Evolutionary conservation across 1,140 invertebrate species (phyloP).

Genomic region (Phenacoccus solenopsis): DNA sequence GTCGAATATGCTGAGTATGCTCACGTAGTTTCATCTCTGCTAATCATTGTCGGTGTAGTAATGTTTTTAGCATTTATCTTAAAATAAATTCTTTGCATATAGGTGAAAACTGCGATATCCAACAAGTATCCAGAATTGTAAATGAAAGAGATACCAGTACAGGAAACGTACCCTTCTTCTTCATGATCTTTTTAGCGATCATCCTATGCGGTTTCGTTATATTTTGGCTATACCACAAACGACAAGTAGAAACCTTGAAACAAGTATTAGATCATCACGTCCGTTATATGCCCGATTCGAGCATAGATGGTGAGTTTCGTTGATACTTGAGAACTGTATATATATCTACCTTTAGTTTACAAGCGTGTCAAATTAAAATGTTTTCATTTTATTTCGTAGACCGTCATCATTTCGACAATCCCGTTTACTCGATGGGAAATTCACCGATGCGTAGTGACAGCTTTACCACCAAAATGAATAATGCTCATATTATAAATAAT

Average conservation of each 20-base stretch:
- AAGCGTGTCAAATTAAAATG: too few species aligned
- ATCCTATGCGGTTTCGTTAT: slow-evolving; percentile 46
- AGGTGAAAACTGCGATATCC: slow-evolving; percentile 41
- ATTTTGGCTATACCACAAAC: slow-evolving; percentile 60
- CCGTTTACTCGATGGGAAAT: slow-evolving; percentile 63
- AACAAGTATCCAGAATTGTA: slow-evolving; percentile 32
- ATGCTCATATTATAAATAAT: slow-evolving; percentile 46
- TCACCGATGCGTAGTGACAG: slow-evolving; percentile 34
- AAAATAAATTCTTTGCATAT: too few species aligned
- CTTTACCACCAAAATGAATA: slow-evolving; percentile 40
- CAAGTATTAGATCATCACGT: slow-evolving; percentile 67
- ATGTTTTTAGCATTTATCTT: neutral
- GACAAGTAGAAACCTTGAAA: slow-evolving; percentile 63
- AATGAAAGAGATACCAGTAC: slow-evolving; percentile 31
- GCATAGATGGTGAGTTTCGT: slow-evolving; percentile 22
- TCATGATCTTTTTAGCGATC: slow-evolving; percentile 49
- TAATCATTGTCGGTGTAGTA: too few species aligned
- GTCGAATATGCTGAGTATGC: too few species aligned
- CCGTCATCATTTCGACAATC: slow-evolving; percentile 84
- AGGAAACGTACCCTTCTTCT: slow-evolving; percentile 34
- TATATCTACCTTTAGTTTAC: too few species aligned
- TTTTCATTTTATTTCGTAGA: slow-evolving; percentile 40
- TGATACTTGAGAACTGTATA: neutral
- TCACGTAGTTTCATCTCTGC: too few species aligned
- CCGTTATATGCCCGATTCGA: slow-evolving; percentile 73